These are phyloP conservation scores for Stomatorhinus walkeri DNA, from an alignment of 2,797 vertebrate species.

Conservation along the genomic window DNA sequence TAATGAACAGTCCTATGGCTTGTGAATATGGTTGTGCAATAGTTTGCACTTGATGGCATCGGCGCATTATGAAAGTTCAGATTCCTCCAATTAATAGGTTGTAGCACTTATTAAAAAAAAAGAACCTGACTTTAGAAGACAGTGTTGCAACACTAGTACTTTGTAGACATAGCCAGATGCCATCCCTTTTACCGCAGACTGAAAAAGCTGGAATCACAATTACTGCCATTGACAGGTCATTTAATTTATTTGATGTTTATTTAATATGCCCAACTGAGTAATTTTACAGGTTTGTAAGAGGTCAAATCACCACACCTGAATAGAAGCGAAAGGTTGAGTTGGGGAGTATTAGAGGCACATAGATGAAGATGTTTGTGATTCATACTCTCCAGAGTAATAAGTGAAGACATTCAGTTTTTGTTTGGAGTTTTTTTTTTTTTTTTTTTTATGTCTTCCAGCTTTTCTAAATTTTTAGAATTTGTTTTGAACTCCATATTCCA, in stretches of 20 bases:
- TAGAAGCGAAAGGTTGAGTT: neutral
- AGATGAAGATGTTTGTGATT: neutral
- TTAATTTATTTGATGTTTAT: slow-evolving; percentile 30
- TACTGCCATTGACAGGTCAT: slow-evolving; percentile 32
- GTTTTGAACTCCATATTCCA: neutral
- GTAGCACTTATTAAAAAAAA: slow-evolving; percentile 40
- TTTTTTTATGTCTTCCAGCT: slow-evolving; percentile 26
- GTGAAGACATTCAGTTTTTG: slow-evolving; percentile 18
- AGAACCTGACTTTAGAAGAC: slow-evolving; percentile 34
- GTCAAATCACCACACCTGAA: slow-evolving; percentile 15
- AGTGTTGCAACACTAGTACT: slow-evolving; percentile 34
- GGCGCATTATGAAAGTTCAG: slow-evolving; percentile 63
- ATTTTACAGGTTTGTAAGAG: slow-evolving; percentile 3
- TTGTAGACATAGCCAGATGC: slow-evolving; percentile 20
- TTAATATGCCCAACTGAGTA: slow-evolving; percentile 10
- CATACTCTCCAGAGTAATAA: slow-evolving; percentile 16
- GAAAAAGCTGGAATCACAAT: slow-evolving; percentile 33
- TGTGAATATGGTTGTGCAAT: slow-evolving; percentile 71
- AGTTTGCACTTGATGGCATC: slow-evolving; percentile 71
- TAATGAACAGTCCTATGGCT: slow-evolving; percentile 55
- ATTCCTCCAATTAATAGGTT: slow-evolving; percentile 42
- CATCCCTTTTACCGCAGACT: slow-evolving; percentile 16
- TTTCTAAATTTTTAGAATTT: slow-evolving; percentile 7
- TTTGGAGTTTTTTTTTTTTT: neutral
- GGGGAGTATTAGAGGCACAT: neutral